phyloP scores from a whole-genome alignment of 30 jellyfish, hydroid and myxozoan species.

The Pelagia noctiluca region DNA sequence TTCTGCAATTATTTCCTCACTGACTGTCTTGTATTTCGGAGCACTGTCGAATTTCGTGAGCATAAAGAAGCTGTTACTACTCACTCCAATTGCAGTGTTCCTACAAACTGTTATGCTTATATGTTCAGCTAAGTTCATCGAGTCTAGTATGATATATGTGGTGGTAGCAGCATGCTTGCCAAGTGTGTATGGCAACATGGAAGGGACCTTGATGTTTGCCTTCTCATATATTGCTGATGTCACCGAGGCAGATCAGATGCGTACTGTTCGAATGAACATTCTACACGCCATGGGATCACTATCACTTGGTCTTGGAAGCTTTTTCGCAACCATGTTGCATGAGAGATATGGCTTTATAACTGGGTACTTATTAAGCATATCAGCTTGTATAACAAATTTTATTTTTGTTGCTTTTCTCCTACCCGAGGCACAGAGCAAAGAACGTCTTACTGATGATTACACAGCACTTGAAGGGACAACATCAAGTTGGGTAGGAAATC shows the following conservation, averaged over 20 bases:
- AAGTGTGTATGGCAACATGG: conserved; percentile 39
- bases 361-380: conserved; percentile 22
- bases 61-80: conserved; percentile 22
- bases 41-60: conserved; percentile 44
- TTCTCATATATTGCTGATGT: conserved; percentile 68
- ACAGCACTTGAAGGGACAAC: too few species aligned
- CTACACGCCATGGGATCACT: conserved; percentile 43
- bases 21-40: conserved; percentile 60
- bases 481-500: too few species aligned
- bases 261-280: conserved; percentile 60
- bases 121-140: conserved; percentile 10
- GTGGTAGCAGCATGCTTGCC: conserved; percentile 51
- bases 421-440: too few species aligned
- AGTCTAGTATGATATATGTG: conserved; percentile 20
- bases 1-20: too few species aligned
- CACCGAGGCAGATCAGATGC: conserved; percentile 34
- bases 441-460: too few species aligned
- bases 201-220: conserved; percentile 64
- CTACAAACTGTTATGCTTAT: conserved; percentile 42
- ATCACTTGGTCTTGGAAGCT: conserved; percentile 64
- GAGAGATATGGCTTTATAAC: conserved; percentile 32
- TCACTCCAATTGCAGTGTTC: conserved; percentile 26
- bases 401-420: conserved; percentile 40
- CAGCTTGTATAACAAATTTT: conserved; percentile 35
- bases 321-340: conserved; percentile 15